Evolutionary conservation across 1,140 invertebrate genomes (phyloP), one percentile per base, ranked within the genome.

Genomic region (Apis laboriosa): DNA sequence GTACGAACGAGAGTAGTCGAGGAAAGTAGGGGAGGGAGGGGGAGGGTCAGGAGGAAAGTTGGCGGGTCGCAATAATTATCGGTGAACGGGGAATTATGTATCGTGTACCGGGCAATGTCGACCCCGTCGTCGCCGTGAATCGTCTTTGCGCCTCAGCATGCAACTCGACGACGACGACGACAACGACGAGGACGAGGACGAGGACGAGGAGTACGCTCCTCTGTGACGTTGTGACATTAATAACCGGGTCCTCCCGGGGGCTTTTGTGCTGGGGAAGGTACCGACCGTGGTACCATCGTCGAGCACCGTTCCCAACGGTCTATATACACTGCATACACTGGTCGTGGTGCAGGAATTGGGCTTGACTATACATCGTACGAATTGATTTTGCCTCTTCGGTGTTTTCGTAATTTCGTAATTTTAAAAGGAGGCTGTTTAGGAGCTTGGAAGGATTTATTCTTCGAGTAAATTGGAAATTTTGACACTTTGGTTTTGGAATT

Each of bases 11-110:
- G 90, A 91, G 90, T 91, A 90, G 17, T 68, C 84, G 77, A 92
- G 90, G 87, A 90, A 85, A 80, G 81, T 75, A 88, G 89, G 83
- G 68, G 8, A 60, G 21, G 81, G 86, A 86, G 86, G 79, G 86
- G 81, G 58, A 76, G 86, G 83, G 88, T 86, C 86, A 90, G 91
- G 91, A 89, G 86, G 85, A 90, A 92, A 91, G 88, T 92, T 90
- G 91, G 90, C 89, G 83, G 91, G 91, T 91, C 90, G 92, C 91
- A 93, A 93, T 93, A 94, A 94, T 94, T 94, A 93, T 93, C 91
- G 93, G 93, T 77, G 88, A 93, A 90, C 90, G 90, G 85, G 89
- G 92, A 93, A 93, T 93, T 94, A 93, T 93, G 93, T 93, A 93
- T 93, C 91, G 92, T 88, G 81, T 89, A 83, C 85, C 34, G 76